Base-by-base conservation (phyloP, 2,888 invertebrate genomes). In the Hypercompe scribonia region DNA sequence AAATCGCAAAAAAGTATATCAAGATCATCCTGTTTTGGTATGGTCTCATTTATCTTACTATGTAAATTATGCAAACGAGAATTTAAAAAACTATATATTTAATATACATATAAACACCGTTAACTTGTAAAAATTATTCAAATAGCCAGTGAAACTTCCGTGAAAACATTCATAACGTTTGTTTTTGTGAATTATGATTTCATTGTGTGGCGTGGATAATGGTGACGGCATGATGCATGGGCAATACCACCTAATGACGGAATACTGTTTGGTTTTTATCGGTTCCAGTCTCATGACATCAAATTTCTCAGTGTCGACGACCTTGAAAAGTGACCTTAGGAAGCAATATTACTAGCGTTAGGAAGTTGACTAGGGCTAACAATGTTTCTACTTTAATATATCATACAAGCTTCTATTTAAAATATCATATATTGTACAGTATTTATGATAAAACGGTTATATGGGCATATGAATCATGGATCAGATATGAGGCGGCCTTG, bases 401-500 rank as follows among this genome's bases (percentile, higher is more conserved):
- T 61, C 8, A 18, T 61, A 61, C 13, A 61, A 24, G 8, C 7
- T 31, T 15, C 15, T 28, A 13, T 28, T 28, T 24, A 50, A 8
- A 50, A 50, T 24, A 50, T 50, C 2, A 61, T 61, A 24, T 50
- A 42, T 15, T 46, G 24, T 28, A 4, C 28, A 58, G 28, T 54
- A 13, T 63, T 46, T 18, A 34, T 63, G 33, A 64, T 63, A 39
- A n/a, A 39, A 33, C 33, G n/a, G n/a, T 42, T 15, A 75, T 66
- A 50, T 79, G 87, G 83, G 87, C 78, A 77, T 87, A 76, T 87
- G 85, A 86, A 42, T 83, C 86, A 88, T 78, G 76, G 71, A 87
- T 86, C 84, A 77, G 85, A 85, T 86, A 84, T 78, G 79, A 68
- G 78, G 75, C 77, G 82, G 80, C 91, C 91, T 91, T 90, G 89